Evolutionary conservation across 2,113 vertebrate species (phyloP), one percentile per base, ranked within the genome.

Genomic region (Anser brachyrhynchus): DNA sequence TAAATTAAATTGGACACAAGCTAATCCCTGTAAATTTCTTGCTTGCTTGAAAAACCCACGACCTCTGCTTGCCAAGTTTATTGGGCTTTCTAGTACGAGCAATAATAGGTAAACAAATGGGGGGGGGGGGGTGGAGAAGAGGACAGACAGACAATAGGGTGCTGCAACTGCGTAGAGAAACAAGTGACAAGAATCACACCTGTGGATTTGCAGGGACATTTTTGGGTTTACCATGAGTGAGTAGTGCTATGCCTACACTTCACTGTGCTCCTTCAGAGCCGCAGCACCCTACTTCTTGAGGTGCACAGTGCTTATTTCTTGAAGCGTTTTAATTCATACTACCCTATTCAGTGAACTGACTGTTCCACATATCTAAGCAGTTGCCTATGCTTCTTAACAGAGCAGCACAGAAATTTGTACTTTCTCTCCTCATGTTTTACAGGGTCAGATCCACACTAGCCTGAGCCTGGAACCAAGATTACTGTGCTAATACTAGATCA

Each of bases 1-100:
- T 84, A 64, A 93, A 92, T 89, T 93, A 84, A 65, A 46, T 33
- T 59, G 74, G 70, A 92, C 73, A 78, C n/a, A 69, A 81, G 39
- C 19, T 82, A 91, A 92, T 78, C 15, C 72, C 77, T 84, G 46
- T 39, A 75, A 64, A 75, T 62, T 92, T 93, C 49, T 91, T 87
- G 73, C 52, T 66, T 61, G 22, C 20, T 81, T 87, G 61, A 95
- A 54, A 91, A 91, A 49, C 52, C n/a, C 33, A 16, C n/a, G 33
- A 87, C 29, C 29, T 67, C 73, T 59, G 3, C 26, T 78, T 18
- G 43, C 21, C 35, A 89, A 29, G 18, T 79, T 87, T 92, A 46
- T 57, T 16, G 15, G 39, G 5, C 17, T 72, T 93, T 74, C 78
- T 66, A 8, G 10, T 29, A 46, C 10, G 25, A 10, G 20, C 11